These are phyloP conservation scores for Watsonalla binaria DNA, from an alignment of 2,888 invertebrate species.

Conservation along the genomic window DNA sequence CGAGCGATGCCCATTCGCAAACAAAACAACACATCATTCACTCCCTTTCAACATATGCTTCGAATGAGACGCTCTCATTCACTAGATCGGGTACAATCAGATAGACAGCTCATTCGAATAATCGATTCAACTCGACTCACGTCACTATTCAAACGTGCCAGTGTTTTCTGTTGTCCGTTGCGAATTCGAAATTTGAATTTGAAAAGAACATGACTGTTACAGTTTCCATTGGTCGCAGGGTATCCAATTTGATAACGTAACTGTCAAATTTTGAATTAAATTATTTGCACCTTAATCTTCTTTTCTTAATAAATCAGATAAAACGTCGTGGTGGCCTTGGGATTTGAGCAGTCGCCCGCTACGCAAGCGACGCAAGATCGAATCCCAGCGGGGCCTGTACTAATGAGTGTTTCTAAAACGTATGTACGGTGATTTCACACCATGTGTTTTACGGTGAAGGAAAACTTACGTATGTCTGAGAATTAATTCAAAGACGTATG, in stretches of 20 bases:
- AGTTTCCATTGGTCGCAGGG: constrained; percentile 25
- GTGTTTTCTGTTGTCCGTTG: constrained; percentile 45
- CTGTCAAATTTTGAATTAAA: not conserved
- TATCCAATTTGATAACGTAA: constrained; percentile 7
- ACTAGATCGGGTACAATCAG: constrained; percentile 47
- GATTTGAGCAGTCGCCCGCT: no score
- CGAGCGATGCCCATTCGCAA: constrained; percentile 16
- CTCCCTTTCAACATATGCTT: constrained; percentile 23
- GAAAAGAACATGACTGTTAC: constrained; percentile 42
- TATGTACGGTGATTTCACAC: no score
- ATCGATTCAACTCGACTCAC: constrained; percentile 53
- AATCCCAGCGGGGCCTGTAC: no score
- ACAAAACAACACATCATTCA: constrained; percentile 21
- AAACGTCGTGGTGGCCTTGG: no score
- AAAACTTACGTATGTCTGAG: no score
- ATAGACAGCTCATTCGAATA: constrained; percentile 59
- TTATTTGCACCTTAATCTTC: no score
- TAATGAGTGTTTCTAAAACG: no score
- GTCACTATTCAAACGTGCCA: constrained; percentile 48
- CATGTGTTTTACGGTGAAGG: no score
- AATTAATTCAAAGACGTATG: no score
- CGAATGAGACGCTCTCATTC: constrained; percentile 32
- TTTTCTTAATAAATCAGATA: no score
- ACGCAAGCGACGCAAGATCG: no score
- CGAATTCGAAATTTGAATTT: constrained; percentile 54